Conservation (phyloP, 1,140 invertebrate species). For the Euglossa dilemma region DNA sequence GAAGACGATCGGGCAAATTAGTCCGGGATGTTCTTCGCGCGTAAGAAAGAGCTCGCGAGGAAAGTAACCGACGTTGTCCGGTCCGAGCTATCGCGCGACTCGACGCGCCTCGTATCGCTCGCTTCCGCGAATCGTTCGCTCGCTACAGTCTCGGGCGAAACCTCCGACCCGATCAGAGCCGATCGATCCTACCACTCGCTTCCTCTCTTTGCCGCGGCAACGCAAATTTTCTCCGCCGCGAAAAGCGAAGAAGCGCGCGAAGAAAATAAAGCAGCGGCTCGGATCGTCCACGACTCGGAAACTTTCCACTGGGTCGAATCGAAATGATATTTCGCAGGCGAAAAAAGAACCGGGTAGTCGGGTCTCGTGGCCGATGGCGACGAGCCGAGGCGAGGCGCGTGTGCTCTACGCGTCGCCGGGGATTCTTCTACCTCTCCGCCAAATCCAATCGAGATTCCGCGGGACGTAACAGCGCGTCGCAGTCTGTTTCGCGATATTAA, state of each 20-base stretch:
- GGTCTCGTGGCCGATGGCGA: too few species aligned
- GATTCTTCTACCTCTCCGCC: background rate
- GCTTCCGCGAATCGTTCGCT: too few species aligned
- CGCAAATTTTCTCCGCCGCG: too few species aligned
- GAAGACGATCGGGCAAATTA: constrained; percentile 55
- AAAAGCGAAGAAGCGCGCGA: constrained; percentile 35
- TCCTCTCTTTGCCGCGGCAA: too few species aligned
- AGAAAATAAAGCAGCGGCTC: constrained; percentile 20
- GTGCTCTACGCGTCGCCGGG: background rate
- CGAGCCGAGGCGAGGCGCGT: too few species aligned
- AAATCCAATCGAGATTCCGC: constrained; percentile 64
- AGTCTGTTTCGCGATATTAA: constrained; percentile 72
- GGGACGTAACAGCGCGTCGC: constrained; percentile 69
- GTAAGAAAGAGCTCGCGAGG: too few species aligned
- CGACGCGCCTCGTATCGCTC: too few species aligned
- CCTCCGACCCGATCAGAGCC: too few species aligned
- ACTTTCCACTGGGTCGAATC: constrained; percentile 68
- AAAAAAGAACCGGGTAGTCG: too few species aligned
- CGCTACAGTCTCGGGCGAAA: too few species aligned
- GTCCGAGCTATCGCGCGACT: too few species aligned
- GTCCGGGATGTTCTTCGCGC: background rate
- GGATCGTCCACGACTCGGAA: constrained; percentile 32
- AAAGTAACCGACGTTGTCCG: too few species aligned
- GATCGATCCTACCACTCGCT: background rate
- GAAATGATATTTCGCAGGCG: constrained; percentile 69